These are phyloP conservation scores for Crypturellus undulatus DNA, from an alignment of 2,113 vertebrate genomes.

Conservation along the genomic window DNA sequence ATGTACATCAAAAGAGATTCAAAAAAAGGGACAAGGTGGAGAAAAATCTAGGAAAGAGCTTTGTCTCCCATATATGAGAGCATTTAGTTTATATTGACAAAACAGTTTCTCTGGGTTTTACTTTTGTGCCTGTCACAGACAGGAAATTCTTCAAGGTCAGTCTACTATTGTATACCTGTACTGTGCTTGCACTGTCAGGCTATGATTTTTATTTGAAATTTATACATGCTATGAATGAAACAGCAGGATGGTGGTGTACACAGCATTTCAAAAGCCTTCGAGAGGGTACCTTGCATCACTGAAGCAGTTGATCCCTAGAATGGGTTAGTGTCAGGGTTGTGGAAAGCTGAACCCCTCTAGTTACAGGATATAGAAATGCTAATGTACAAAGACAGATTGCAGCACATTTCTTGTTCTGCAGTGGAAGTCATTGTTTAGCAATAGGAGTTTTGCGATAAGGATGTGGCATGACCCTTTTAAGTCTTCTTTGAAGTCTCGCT, in stretches of 20 bases:
- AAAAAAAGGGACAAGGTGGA: background rate
- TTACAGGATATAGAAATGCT: rapidly evolving
- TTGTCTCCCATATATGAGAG: background rate
- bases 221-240: background rate
- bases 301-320: background rate
- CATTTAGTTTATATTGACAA: background rate
- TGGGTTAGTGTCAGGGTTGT: background rate
- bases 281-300: background rate
- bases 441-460: background rate
- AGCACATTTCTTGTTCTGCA: background rate
- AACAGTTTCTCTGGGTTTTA: background rate
- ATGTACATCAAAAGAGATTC: background rate
- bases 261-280: background rate
- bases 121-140: background rate
- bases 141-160: background rate
- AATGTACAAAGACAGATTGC: background rate
- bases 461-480: background rate
- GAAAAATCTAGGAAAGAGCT: background rate
- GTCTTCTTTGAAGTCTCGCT: background rate
- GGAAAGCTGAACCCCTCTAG: background rate
- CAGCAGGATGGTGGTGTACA: background rate
- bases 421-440: background rate
- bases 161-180: rapidly evolving
- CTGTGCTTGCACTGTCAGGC: background rate
- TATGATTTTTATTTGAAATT: background rate